Percentiles rank a stretch among this genome's conserved stretches.
These are phyloP conservation scores for Germaria angustata DNA, from an alignment of 2,888 invertebrate species.

Conservation along the genomic window DNA sequence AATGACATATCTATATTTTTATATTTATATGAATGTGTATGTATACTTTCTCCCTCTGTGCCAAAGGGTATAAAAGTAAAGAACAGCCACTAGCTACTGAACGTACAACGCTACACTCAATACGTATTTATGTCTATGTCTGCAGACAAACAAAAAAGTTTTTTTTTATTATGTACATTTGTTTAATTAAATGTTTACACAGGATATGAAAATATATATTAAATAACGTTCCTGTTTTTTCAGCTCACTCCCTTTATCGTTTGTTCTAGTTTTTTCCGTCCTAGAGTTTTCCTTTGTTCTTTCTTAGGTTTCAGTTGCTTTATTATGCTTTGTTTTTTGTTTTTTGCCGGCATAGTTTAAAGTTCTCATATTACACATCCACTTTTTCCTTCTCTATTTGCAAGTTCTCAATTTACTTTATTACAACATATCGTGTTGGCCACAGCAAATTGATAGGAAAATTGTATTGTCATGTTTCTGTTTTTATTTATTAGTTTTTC, in stretches of 20 bases:
- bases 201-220: slow-evolving; percentile 52
- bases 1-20: too few species aligned
- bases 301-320: slow-evolving; percentile 41
- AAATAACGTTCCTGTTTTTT: slow-evolving; percentile 3
- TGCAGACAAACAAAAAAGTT: background rate
- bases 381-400: background rate
- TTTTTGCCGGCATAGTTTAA: slow-evolving; percentile 46
- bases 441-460: slow-evolving; percentile 31
- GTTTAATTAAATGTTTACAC: slow-evolving; percentile 49
- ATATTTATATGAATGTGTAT: too few species aligned
- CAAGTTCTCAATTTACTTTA: background rate
- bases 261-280: background rate
- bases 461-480: slow-evolving; percentile 54
- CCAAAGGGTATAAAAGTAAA: background rate
- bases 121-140: slow-evolving; percentile 21
- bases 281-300: slow-evolving; percentile 23
- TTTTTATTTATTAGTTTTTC: slow-evolving; percentile 46
- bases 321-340: slow-evolving; percentile 44
- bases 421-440: background rate
- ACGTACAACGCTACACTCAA: background rate
- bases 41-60: too few species aligned
- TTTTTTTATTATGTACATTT: slow-evolving; percentile 28
- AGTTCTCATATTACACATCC: slow-evolving; percentile 58
- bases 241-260: background rate
- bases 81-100: background rate